These are phyloP conservation scores for Hapalemur alaotrensis DNA, from an alignment of 2,797 vertebrate species.

Conservation along the genomic window DNA sequence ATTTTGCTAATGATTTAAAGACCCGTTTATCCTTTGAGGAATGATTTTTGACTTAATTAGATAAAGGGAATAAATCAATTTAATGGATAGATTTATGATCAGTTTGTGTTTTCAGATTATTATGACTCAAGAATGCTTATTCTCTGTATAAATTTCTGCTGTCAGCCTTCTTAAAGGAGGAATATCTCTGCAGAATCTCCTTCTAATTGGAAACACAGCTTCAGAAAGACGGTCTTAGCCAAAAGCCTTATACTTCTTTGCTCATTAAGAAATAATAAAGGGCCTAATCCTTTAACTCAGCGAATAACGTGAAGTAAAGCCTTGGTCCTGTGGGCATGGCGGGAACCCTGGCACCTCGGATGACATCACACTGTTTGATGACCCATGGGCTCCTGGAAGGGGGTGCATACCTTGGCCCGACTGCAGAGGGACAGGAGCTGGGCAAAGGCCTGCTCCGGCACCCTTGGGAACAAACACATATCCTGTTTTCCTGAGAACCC, in stretches of 20 bases:
- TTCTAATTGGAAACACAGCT: background rate
- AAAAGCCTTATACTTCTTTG: background rate
- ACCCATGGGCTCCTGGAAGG: accelerated
- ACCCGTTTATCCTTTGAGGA: background rate
- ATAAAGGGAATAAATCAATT: background rate
- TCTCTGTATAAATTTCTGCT: background rate
- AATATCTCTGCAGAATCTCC: background rate
- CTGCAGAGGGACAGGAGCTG: background rate
- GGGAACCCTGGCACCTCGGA: accelerated
- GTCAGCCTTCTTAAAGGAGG: background rate
- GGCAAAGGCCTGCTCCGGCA: background rate
- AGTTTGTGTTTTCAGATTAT: background rate
- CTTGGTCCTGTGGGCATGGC: accelerated
- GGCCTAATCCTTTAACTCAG: background rate
- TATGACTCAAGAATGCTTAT: background rate
- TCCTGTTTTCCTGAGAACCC: background rate
- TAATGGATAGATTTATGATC: conserved; percentile 38
- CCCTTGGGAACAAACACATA: too few relatives aligned
- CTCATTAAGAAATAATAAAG: accelerated
- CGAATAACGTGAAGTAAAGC: accelerated
- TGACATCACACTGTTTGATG: accelerated
- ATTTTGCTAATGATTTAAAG: conserved; percentile 37
- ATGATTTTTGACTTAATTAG: conserved; percentile 58
- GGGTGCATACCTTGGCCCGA: accelerated
- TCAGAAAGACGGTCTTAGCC: background rate